These are phyloP conservation scores for Lepidotrigona ventralis DNA, from an alignment of 1,140 invertebrate genomes.

Conservation along the genomic window DNA sequence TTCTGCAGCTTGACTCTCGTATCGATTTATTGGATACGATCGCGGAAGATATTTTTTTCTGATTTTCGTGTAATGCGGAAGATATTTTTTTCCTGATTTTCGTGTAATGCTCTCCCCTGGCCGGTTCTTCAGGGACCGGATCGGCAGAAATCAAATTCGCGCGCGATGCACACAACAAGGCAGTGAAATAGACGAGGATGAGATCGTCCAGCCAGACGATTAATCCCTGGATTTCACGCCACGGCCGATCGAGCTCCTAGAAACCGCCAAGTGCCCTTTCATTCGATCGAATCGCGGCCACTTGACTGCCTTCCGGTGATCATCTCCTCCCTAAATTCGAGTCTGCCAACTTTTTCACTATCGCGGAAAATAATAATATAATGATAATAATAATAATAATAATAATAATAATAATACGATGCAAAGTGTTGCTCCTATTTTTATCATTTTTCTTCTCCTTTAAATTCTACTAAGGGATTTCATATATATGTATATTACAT, in stretches of 20 bases:
- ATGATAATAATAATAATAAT: neutral
- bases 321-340: neutral
- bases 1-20: neutral
- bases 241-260: neutral
- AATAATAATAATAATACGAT: too few relatives aligned
- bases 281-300: neutral
- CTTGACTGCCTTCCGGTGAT: neutral
- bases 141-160: slow-evolving; percentile 47
- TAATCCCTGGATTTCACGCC: slow-evolving; percentile 27
- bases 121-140: neutral
- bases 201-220: slow-evolving; percentile 38
- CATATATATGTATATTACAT: too few relatives aligned
- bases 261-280: neutral
- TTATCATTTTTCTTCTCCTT: neutral
- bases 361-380: neutral
- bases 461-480: neutral
- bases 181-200: neutral
- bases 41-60: slow-evolving; percentile 6
- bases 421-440: neutral
- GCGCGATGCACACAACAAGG: neutral
- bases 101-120: too few relatives aligned
- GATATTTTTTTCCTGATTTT: neutral
- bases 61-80: slow-evolving; percentile 1
- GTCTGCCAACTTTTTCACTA: neutral
- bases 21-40: slow-evolving; percentile 31